Base-by-base conservation (phyloP, 2,113 vertebrate species). In the Clarias batrachus region DNA sequence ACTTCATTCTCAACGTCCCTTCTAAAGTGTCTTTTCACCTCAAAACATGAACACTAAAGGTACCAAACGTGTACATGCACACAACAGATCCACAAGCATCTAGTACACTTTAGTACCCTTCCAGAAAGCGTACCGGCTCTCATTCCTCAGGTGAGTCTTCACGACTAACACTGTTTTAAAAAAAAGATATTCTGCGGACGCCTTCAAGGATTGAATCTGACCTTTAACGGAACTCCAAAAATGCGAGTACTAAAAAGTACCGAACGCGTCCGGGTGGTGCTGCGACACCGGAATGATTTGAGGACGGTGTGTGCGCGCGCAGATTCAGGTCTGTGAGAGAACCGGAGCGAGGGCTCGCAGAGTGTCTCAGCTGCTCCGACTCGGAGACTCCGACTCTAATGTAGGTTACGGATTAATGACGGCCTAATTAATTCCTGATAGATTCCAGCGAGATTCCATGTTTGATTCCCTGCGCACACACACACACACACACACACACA, bases 371-470 rank as follows among this genome's bases (percentile, higher is more conserved):
- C 19, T 30, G 77, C 81, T 57, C 85, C 52, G 82, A 66, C 52
- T 56, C 56, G 52, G 82, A 52, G 73, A 76, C 73, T 74, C 79
- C 10, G 16, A 37, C 59, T 87, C 59, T 78, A 87, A 85, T 83
- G 84, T 87, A 80, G 81, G 84, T 87, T 89, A 85, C 81, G 70
- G 89, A 89, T 83, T 89, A 89, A 87, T 81, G 84, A 60, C 59
- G 82, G 65, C 77, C 87, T 86, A 86, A 90, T 90, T 89, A 81
- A 90, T 90, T 87, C 86, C 87, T 90, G 86, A 90, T 89, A 87
- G 77, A 83, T 87, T 87, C 83, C 65, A 83, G 59, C 27, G 56
- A 87, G 78, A 27, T 77, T 54, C 77, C 25, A 25, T 13, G 37
- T 79, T 27, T 87, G 87, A 77, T 66, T 79, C 27, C 27, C 0